These are phyloP conservation scores for Phylloscopus trochiloides DNA, from an alignment of 2,113 vertebrate genomes.

Conservation along the genomic window DNA sequence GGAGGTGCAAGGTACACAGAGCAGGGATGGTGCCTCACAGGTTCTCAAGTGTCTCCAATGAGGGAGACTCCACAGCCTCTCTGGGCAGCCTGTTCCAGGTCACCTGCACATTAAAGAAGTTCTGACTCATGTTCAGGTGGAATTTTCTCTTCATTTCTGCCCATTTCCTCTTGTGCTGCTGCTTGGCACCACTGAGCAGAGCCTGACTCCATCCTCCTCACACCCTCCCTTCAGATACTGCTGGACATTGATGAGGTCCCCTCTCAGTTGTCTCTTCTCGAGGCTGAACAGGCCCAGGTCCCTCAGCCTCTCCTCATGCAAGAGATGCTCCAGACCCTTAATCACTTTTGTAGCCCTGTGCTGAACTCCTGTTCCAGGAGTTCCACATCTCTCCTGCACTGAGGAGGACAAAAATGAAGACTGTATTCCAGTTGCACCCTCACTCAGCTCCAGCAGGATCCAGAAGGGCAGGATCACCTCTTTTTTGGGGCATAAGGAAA, in stretches of 20 bases:
- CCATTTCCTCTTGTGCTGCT: not conserved
- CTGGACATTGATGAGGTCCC: accelerated
- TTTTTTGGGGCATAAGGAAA: not conserved
- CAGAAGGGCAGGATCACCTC: not conserved
- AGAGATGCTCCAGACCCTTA: not conserved
- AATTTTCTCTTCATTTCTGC: not conserved
- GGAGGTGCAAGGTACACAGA: not conserved
- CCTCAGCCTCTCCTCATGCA: not conserved
- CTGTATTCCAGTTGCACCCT: not conserved
- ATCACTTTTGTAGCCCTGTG: not conserved
- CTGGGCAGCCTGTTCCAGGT: not conserved
- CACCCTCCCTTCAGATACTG: not conserved
- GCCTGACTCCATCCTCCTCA: too few relatives aligned
- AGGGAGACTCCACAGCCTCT: not conserved
- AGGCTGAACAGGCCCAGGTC: not conserved
- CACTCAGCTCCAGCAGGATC: accelerated
- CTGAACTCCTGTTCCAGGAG: not conserved
- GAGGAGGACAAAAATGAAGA: not conserved
- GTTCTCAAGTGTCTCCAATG: accelerated
- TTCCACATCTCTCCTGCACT: not conserved
- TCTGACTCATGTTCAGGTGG: not conserved
- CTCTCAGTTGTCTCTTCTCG: accelerated
- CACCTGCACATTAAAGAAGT: not conserved
- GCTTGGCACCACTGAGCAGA: accelerated
- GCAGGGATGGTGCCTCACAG: not conserved